Evolutionary conservation across 2,888 invertebrate genomes (phyloP), one percentile per base, ranked within the genome.

Genomic region (Diarsia rubi): DNA sequence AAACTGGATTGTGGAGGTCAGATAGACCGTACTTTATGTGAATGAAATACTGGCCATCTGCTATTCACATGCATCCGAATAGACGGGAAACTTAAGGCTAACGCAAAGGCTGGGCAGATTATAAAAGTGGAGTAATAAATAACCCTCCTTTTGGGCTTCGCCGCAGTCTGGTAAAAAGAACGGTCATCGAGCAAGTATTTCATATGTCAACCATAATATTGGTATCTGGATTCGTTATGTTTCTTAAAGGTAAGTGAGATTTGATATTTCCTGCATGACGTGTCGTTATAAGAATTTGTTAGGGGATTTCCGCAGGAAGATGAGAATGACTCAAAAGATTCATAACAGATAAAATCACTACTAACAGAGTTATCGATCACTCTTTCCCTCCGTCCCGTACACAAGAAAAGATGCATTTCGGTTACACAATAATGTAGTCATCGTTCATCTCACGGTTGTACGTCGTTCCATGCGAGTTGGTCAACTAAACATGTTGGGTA

Each of bases 401-500:
- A 52, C n/a, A 66, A 9, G 11, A 3, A 19, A 45, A 65, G 4
- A 65, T 12, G 21, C 11, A 27, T 12, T 16, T 69, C 21, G 42
- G 49, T 70, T 47, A 47, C 0, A 27, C 31, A 37, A n/a, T 37
- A 37, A 31, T 37, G 21, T 60, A 21, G 9, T 14, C 19, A 14
- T 65, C 42, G 24, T 44, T 66, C 66, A 69, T 52, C 59, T 72
- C 16, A 45, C 66, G 14, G 24, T 69, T 12, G 6, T 21, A 69
- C 62, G 52, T 47, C 45, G 31, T 12, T 4, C 14, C 37, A 19
- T 14, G n/a, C 27, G 42, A 42, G 69, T 82, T 85, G 70, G 60
- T 77, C 31, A 81, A 81, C 57, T 44, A 66, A 79, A 57, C 79
- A 63, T 57, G 86, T 79, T 73, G 44, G 45, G 72, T 69, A n/a